Base-by-base conservation (phyloP, 2,888 invertebrate species). In the Toxonevra muliebris region DNA sequence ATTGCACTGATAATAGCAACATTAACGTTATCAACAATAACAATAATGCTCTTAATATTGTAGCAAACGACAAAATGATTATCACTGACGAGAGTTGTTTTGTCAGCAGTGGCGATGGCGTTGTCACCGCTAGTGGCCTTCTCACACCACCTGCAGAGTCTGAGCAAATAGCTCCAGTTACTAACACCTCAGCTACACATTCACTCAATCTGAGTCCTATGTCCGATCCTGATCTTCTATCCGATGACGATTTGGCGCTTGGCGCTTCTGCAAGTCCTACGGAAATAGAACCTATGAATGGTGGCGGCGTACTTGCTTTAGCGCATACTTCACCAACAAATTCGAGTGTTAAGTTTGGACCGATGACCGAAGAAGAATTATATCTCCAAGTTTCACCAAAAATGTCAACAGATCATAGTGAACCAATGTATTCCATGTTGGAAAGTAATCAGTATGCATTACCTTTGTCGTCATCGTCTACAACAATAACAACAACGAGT, bases 251-350 rank as follows among this genome's bases (percentile, higher is more conserved):
- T 69, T 75, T 86, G 45, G 84, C 82, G 4, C 70, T 86, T 8
- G 86, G 86, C 10, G 86, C 86, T 42, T 86, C 86, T 2, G 86
- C 86, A 2, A 86, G 86, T 75, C 86, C 85, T 15, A 84, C 84
- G 12, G 82, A 81, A 72, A 76, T 75, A 3, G 77, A 79, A n/a
- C 74, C 78, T 9, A 72, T 74, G 61, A 71, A 73, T 63, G 72
- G 69, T 53, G 71, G 73, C 17, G 73, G 76, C 10, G 65, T 71
- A 70, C 69, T 68, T 66, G 72, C 71, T 12, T 19, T 74, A 30
- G 63, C 65, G 1, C 66, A 72, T 19, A 65, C 63, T n/a, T 62
- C 69, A 15, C 68, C 72, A 10, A 62, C 62, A 20, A 64, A 65
- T 59, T 63, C 66, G 11, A 57, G 42, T 20, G 40, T 20, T n/a